These are phyloP conservation scores for Drosophila erecta DNA, from an alignment of 1,140 invertebrate species.

Conservation along the genomic window DNA sequence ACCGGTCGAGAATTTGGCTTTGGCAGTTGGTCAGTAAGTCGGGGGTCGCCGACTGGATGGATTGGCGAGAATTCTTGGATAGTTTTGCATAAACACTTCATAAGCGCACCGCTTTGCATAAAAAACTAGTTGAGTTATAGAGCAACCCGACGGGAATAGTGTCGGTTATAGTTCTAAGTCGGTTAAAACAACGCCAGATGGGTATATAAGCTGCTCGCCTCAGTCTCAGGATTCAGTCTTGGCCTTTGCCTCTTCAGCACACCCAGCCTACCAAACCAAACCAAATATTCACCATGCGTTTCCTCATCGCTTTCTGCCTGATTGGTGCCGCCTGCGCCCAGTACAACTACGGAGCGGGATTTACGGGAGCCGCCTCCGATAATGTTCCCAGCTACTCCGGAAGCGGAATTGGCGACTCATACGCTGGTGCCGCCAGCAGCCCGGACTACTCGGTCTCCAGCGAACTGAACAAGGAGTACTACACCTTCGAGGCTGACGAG, in stretches of 20 bases:
- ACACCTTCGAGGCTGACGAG: constrained; percentile 71
- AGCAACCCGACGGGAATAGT: constrained; percentile 62
- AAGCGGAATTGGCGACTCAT: constrained; percentile 29
- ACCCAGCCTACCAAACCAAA: constrained; percentile 16
- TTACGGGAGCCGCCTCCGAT: constrained; percentile 48
- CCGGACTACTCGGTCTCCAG: constrained; percentile 41
- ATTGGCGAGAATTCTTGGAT: constrained; percentile 42
- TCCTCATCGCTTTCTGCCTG: constrained; percentile 69
- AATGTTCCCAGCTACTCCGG: constrained; percentile 42
- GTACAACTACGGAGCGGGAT: constrained; percentile 66
- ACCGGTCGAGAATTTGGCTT: constrained; percentile 59
- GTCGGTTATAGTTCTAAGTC: constrained; percentile 57
- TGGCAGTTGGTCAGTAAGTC: constrained; percentile 59
- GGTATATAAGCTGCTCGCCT: constrained; percentile 60
- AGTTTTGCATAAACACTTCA: constrained; percentile 80
- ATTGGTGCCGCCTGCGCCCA: constrained; percentile 76
- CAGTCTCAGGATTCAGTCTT: constrained; percentile 73
- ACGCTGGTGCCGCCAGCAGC: constrained; percentile 49
- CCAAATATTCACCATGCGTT: constrained; percentile 52
- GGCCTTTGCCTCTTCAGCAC: constrained; percentile 59
- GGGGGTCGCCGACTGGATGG: constrained; percentile 51
- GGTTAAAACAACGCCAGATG: constrained; percentile 29
- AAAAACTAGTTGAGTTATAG: constrained; percentile 72
- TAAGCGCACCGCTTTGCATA: constrained; percentile 76
- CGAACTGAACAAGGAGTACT: constrained; percentile 77